These are phyloP conservation scores for Platalea minor DNA, from an alignment of 2,797 vertebrate genomes.

Conservation along the genomic window DNA sequence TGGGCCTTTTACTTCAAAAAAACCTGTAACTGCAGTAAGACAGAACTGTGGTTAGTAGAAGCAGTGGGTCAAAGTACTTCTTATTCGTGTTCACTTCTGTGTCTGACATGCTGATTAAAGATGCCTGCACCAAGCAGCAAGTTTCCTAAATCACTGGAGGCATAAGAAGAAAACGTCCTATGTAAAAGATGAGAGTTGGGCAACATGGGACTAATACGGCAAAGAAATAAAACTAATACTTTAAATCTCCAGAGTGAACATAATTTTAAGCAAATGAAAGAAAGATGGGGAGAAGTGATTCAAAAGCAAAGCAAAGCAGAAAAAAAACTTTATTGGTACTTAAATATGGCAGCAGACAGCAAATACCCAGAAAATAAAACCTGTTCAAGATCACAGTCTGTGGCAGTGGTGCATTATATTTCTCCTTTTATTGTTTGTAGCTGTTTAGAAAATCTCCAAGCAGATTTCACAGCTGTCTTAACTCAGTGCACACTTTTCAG, in stretches of 20 bases:
- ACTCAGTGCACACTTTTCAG: neutral
- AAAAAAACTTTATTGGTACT: neutral
- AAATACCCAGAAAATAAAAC: neutral
- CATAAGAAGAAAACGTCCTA: neutral
- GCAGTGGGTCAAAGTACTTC: neutral
- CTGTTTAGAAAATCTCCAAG: neutral
- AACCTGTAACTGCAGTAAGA: neutral
- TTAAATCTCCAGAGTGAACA: neutral
- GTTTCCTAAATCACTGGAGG: neutral
- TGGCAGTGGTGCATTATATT: neutral
- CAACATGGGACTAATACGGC: neutral
- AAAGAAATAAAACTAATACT: neutral
- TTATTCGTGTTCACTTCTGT: neutral
- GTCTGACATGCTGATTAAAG: neutral
- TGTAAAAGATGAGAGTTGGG: neutral
- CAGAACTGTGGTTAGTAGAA: neutral
- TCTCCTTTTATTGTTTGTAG: neutral
- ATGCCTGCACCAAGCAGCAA: neutral
- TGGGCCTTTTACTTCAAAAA: neutral
- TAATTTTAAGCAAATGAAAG: neutral
- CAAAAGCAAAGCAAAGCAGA: neutral
- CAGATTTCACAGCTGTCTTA: conserved; percentile 2
- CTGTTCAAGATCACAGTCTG: neutral
- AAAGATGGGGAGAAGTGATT: neutral
- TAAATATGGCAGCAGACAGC: neutral